Base-by-base conservation (phyloP, 2,113 vertebrate genomes). In the Cyprinodon variegatus region DNA sequence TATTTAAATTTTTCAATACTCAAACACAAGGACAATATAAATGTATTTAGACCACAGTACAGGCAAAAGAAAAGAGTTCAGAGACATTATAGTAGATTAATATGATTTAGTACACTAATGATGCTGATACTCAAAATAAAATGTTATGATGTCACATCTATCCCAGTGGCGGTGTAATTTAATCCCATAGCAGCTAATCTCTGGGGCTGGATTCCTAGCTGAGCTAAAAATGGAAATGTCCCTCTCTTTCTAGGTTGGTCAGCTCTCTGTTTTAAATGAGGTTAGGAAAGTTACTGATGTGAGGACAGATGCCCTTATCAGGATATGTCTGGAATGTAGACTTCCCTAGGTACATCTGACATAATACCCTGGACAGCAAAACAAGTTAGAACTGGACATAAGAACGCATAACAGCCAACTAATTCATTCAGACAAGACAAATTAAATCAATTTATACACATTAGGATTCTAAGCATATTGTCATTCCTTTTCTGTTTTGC, bases 221-320 rank as follows among this genome's bases (percentile, higher is more conserved):
- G 75, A 65, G 83, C 93, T 94, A 94, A 92, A 93, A 93, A 94
- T 93, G 91, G 93, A 90, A 87, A 84, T 83, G 72, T 81, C 83
- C 65, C 63, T 84, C 77, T 45, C 84, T 87, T 83, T 86, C 72
- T 83, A 70, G 84, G 81, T 78, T 88, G 87, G 83, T 84, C 71
- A 80, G 70, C 43, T 80, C 62, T 13, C 68, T 71, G 79, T 29
- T 64, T 82, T 81, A 39, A 69, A 41, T 20, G 3, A 53, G n/a
- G 65, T 38, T 57, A 84, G 71, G 72, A 87, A 86, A 90, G 57
- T 60, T 83, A 90, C 48, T 82, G 85, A 91, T 87, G 88, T 78
- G 86, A 87, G 78, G 72, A 87, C 74, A 85, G 59, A 88, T 84
- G 84, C 37, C 89, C 89, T 86, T 92, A 92, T 91, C 65, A 84